Base-by-base conservation (phyloP, 2,888 invertebrate genomes). In the Drosophila paramelanica region DNA sequence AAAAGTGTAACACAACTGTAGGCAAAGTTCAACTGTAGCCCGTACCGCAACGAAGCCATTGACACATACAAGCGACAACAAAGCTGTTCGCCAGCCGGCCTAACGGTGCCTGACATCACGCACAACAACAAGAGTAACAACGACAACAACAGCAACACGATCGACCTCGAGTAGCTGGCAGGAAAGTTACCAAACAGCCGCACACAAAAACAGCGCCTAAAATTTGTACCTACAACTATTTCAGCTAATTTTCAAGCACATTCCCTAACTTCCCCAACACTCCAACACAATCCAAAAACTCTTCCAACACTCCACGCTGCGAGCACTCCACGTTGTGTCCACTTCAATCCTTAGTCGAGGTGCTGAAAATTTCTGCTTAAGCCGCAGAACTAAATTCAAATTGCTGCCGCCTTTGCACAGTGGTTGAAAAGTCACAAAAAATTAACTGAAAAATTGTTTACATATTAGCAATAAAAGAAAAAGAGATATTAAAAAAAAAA, bases 181-280 rank as follows among this genome's bases (percentile, higher is more conserved):
- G 27, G 42, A 49, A 49, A 45, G 14, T 41, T 17, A 43, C 45
- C 49, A 23, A 59, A 51, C 14, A 31, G 43, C 41, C 38, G 33
- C 42, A 27, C 43, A 31, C 27, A 17, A 57, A 55, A 65, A 64
- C 84, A 87, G 71, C 74, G 71, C 80, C 86, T 83, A 58, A 88
- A 81, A 86, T 86, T 86, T 86, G 89, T 86, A 86, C 86, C 89
- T 89, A 86, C 89, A 86, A 86, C 86, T 86, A 89, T 86, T 89
- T 89, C 89, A 89, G 79, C 86, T 89, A 86, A 86, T 86, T 86
- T 81, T 56, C 77, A 73, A 69, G 74, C 89, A 79, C 89, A 86
- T 86, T 86, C 86, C 80, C 83, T 60, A 79, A 67, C 82, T 59
- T 36, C 13, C 27, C 56, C 62, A 50, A 33, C 57, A 43, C 53